Conservation (phyloP, 1,140 invertebrate genomes). For the Pachyrhynchus sulphureomaculatus region DNA sequence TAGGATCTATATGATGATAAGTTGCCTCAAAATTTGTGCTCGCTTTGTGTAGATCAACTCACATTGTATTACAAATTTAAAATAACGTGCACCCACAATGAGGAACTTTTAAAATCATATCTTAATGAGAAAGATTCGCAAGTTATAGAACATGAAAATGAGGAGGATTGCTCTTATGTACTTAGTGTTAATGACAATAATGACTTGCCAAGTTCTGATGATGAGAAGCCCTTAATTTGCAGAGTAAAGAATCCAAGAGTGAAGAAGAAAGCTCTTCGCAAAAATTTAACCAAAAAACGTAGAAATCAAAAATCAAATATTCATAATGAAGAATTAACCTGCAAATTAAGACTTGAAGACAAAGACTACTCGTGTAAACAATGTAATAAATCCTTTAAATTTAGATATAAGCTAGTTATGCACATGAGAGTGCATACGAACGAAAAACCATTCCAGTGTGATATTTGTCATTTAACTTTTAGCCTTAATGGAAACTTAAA, state of each 20-base stretch:
- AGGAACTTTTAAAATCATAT: constrained; percentile 14
- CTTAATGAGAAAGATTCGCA: background rate
- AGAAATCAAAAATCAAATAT: too few species aligned
- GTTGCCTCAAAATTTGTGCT: constrained; percentile 37
- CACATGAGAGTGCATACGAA: constrained; percentile 64
- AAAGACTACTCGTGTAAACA: constrained; percentile 40
- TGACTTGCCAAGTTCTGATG: too few species aligned
- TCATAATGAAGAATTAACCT: too few species aligned
- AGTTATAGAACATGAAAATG: background rate
- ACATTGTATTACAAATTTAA: constrained; percentile 26
- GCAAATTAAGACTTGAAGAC: too few species aligned
- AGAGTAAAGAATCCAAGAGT: too few species aligned
- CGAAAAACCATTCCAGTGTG: constrained; percentile 65
- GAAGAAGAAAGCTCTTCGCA: too few species aligned
- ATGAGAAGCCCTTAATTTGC: too few species aligned
- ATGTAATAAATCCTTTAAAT: constrained; percentile 47
- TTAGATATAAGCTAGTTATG: constrained; percentile 53
- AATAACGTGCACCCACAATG: constrained; percentile 17
- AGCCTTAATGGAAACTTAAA: constrained; percentile 47
- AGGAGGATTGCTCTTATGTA: background rate
- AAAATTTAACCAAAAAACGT: too few species aligned
- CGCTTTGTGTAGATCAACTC: constrained; percentile 29
- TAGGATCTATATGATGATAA: constrained; percentile 19
- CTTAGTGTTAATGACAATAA: too few species aligned
- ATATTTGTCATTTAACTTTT: constrained; percentile 69